Percentiles rank a stretch among this genome's conserved stretches.
These are phyloP conservation scores for Trachelus iudaicus DNA, from an alignment of 2,888 invertebrate genomes.

Conservation along the genomic window DNA sequence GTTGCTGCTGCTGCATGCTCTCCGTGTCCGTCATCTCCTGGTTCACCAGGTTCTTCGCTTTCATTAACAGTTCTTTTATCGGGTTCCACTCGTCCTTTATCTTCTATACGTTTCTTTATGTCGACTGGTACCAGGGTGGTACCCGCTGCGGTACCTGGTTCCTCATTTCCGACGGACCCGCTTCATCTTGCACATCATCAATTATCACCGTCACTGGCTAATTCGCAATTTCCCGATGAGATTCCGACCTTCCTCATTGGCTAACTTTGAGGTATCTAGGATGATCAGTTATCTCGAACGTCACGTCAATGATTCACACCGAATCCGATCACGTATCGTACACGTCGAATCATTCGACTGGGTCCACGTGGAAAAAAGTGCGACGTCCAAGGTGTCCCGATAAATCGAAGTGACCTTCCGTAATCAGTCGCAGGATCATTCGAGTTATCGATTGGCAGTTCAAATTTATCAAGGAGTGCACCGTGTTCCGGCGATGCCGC, in stretches of 20 bases:
- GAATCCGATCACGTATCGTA: not conserved
- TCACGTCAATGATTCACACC: not conserved
- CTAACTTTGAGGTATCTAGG: not conserved
- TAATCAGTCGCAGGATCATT: not conserved
- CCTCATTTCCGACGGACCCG: not conserved
- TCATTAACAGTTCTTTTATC: not conserved
- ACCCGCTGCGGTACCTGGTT: not conserved
- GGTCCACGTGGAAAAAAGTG: not conserved
- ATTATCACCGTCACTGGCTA: not conserved
- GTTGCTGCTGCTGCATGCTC: conserved; percentile 20
- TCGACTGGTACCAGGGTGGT: not conserved
- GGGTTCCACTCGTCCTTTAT: not conserved
- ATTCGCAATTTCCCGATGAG: not conserved
- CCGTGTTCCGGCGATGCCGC: not conserved
- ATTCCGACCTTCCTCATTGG: not conserved
- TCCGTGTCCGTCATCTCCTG: conserved; percentile 11
- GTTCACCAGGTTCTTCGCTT: not conserved
- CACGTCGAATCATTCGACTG: not conserved
- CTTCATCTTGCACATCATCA: conserved; percentile 1
- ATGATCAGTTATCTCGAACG: not conserved
- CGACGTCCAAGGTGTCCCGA: not conserved
- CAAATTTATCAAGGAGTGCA: not conserved
- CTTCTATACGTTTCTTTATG: not conserved
- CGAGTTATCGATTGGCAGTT: not conserved
- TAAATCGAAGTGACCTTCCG: not conserved